These are phyloP conservation scores for Carollia perspicillata DNA, from an alignment of 2,113 vertebrate species.

Conservation along the genomic window DNA sequence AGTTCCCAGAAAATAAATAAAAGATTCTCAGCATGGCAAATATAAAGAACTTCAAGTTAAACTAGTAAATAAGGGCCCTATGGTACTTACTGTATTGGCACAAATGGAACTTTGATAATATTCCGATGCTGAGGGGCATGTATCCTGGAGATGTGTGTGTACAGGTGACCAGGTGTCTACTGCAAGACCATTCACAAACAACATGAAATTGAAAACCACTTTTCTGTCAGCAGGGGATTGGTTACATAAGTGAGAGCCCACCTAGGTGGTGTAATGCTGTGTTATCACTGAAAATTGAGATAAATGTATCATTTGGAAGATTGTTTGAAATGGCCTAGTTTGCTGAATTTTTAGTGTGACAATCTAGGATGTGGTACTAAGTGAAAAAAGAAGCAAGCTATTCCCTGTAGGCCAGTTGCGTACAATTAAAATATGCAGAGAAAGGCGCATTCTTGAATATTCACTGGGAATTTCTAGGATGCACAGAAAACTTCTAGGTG, in stretches of 20 bases:
- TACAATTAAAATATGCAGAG: not conserved
- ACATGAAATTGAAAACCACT: constrained; percentile 4
- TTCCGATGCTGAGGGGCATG: not conserved
- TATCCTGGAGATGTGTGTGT: not conserved
- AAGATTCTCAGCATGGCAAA: not conserved
- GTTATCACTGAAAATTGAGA: constrained; percentile 15
- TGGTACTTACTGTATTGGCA: not conserved
- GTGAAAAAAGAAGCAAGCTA: not conserved
- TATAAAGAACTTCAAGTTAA: not conserved
- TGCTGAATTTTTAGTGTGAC: not conserved
- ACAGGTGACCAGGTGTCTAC: not conserved
- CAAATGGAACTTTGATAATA: not conserved
- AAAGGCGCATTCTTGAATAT: not conserved
- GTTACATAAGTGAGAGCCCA: not conserved
- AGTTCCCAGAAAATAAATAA: not conserved
- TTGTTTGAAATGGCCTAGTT: not conserved
- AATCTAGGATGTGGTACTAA: not conserved
- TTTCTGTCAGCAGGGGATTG: not conserved
- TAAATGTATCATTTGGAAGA: not conserved
- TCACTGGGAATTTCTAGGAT: not conserved
- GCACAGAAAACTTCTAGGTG: not conserved
- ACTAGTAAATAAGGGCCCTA: not conserved
- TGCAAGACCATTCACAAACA: not conserved
- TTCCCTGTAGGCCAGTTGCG: not conserved
- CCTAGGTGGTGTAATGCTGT: not conserved